Evolutionary conservation across 2,888 invertebrate species (phyloP).

Genomic region (Ptychoptera contaminata): DNA sequence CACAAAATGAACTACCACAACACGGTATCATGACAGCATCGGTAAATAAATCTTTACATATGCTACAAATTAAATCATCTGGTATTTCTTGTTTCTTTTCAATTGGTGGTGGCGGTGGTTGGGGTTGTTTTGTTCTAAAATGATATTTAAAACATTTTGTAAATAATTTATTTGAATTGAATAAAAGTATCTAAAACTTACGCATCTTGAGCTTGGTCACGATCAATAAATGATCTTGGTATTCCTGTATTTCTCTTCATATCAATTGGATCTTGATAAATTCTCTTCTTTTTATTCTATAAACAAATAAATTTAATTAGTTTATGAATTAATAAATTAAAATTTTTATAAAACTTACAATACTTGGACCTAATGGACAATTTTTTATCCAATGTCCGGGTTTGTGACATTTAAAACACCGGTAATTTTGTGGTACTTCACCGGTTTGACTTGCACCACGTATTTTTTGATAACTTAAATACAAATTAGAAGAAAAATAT

Average conservation of each 20-base stretch:
- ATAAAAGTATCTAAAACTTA: constrained; percentile 11
- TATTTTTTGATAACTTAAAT: constrained; percentile 66
- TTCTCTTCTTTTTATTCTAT: too few species aligned
- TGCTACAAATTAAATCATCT: constrained; percentile 77
- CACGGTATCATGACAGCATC: constrained; percentile 98
- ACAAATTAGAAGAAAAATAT: constrained; percentile 22
- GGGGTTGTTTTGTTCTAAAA: neutral
- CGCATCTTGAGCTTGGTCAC: constrained; percentile 66
- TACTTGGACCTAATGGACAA: constrained; percentile 48
- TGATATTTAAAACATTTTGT: constrained; percentile 1
- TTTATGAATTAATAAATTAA: constrained; percentile 1
- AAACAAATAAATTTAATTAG: constrained; percentile 11
- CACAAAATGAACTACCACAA: constrained; percentile 96
- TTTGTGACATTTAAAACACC: constrained; percentile 88
- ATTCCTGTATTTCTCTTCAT: constrained; percentile 94
- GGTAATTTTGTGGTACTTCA: constrained; percentile 78
- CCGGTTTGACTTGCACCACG: constrained; percentile 79
- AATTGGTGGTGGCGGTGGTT: constrained; percentile 30
- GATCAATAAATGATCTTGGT: constrained; percentile 88
- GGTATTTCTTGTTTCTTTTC: constrained; percentile 58
- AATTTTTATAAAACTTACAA: neutral
- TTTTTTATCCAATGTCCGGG: constrained; percentile 96
- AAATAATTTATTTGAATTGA: neutral
- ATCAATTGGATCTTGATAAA: constrained; percentile 39
- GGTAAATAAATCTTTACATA: constrained; percentile 81